A percentile compares a stretch with the other conserved stretches of the same genome.
Conservation (phyloP, 53 echinoderm and acorn worm genomes). For the Glandiceps talaboti region DNA sequence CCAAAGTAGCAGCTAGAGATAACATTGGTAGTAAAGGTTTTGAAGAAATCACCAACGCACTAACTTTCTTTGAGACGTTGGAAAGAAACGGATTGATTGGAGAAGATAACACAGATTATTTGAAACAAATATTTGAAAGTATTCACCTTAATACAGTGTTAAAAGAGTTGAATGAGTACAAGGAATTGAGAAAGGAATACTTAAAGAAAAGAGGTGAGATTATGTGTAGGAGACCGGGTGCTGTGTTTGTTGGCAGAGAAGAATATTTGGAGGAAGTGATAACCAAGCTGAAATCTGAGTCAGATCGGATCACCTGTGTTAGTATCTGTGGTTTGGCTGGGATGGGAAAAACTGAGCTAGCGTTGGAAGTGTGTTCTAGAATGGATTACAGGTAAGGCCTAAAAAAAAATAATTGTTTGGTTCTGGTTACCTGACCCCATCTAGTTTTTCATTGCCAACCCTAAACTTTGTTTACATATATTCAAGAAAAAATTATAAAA, state of each 20-base stretch:
- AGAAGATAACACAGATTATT: conserved; percentile 47
- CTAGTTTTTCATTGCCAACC: too few relatives aligned
- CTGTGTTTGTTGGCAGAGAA: conserved; percentile 52
- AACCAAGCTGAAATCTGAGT: conserved; percentile 24
- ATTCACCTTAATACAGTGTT: neutral
- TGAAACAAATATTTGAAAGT: conserved; percentile 24
- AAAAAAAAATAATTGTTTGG: too few relatives aligned
- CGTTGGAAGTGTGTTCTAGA: conserved; percentile 46
- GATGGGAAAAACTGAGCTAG: conserved; percentile 68
- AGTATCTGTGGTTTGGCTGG: conserved; percentile 70
- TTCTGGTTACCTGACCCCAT: too few relatives aligned
- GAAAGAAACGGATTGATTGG: conserved; percentile 39
- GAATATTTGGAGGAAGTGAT: conserved; percentile 32
- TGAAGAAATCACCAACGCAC: neutral
- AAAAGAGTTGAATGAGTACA: conserved; percentile 23
- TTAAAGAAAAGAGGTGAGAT: conserved; percentile 20
- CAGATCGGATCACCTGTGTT: conserved; percentile 21
- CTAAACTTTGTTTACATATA: too few relatives aligned
- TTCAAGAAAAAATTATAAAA: too few relatives aligned
- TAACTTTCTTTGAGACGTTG: conserved; percentile 1
- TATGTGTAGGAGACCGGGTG: conserved; percentile 27
- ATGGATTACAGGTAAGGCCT: neutral
- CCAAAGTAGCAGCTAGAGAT: conserved; percentile 9
- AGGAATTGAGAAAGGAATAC: conserved; percentile 21
- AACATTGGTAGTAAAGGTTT: conserved; percentile 4